Evolutionary conservation across 2,113 vertebrate genomes (phyloP), one percentile per base, ranked within the genome.

Genomic region (Gymnorhina tibicen): DNA sequence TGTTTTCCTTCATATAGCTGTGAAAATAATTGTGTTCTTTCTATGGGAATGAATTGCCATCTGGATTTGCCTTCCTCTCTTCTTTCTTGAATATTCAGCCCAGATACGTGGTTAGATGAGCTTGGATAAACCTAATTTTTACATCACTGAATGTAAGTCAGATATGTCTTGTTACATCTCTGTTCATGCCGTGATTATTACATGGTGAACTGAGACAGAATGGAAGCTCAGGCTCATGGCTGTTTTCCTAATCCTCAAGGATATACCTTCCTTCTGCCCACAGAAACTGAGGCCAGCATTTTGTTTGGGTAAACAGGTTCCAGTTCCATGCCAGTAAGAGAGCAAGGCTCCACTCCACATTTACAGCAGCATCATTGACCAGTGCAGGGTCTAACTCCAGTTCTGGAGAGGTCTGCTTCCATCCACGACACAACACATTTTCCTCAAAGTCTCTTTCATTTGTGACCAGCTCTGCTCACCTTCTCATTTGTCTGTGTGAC

Each of bases 311-410:
- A 30, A 89, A 64, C 28, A 75, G 56, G 30, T 75, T 78, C 60
- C 30, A 60, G 52, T 78, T 72, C 83, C 30, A 9, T 30, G 22
- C 23, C 27, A 53, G 42, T 11, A 24, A 32, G 41, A 10, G 24
- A 85, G 35, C 42, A 69, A 81, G 26, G 27, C 14, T 59, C 17
- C 32, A 8, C 66, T 81, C 13, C 33, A 63, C 64, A 6, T 63
- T 42, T 75, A 18, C 39, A 64, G 47, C 37, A 70, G 28, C 20
- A 13, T 5, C 1, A 28, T 0, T 46, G 1, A 19, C 20, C 2
- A 1, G 52, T 37, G 44, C 41, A 75, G 35, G 37, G 9, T 79
- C n/a, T 80, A 2, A 28, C 42, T 77, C 14, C 42, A 52, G 56
- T 16, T 86, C 27, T 59, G 50, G 27, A 55, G 60, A 82, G 16